These are phyloP conservation scores for Scolanthus callimorphus DNA, from an alignment of 92 coral and sea anemone species.

Conservation along the genomic window DNA sequence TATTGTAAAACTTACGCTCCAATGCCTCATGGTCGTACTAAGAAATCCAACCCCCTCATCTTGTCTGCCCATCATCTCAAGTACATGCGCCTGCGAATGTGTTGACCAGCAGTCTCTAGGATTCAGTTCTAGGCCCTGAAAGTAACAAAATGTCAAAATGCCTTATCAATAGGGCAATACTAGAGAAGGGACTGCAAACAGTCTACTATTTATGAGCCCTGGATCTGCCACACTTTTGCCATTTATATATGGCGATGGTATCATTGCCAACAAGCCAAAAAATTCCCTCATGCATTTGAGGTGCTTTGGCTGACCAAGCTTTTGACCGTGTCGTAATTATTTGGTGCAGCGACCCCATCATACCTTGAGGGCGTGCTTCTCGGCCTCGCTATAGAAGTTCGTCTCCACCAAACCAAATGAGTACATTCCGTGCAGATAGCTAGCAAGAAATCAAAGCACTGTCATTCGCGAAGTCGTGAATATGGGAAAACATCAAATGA, in stretches of 20 bases:
- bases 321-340: too few relatives aligned
- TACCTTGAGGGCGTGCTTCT: conserved; percentile 81
- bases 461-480: too few relatives aligned
- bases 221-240: too few relatives aligned
- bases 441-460: conserved; percentile 9
- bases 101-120: conserved; percentile 97
- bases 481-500: too few relatives aligned
- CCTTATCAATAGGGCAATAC: too few relatives aligned
- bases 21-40: conserved; percentile 64
- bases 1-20: conserved; percentile 73
- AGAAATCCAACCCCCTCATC: conserved; percentile 83
- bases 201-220: neutral
- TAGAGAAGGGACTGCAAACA: too few relatives aligned
- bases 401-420: conserved; percentile 89
- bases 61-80: conserved; percentile 86
- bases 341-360: too few relatives aligned
- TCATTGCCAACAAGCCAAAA: too few relatives aligned
- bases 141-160: neutral
- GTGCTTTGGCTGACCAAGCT: too few relatives aligned
- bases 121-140: conserved; percentile 77
- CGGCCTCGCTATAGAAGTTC: conserved; percentile 67
- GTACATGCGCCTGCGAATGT: conserved; percentile 89
- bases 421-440: conserved; percentile 85
- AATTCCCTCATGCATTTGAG: too few relatives aligned
- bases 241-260: too few relatives aligned